Conservation (phyloP, 2,888 invertebrate genomes). For the Acleris literana region DNA sequence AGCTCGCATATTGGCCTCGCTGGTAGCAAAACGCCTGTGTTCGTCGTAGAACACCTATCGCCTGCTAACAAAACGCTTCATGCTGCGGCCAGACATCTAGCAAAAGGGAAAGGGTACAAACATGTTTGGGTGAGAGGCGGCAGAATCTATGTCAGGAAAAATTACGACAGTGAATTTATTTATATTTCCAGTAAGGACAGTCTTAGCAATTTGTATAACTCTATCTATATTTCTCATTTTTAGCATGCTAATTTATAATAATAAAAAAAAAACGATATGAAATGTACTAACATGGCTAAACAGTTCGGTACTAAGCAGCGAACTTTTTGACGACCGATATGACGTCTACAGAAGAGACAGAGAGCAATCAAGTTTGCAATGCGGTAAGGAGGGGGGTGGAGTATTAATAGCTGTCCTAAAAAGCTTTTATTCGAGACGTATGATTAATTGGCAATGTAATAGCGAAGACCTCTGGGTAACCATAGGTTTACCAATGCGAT, state of each 20-base stretch:
- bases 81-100: no score
- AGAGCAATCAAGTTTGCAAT: neutral
- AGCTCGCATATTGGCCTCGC: no score
- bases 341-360: slow-evolving; percentile 26
- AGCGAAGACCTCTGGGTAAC: slow-evolving; percentile 13
- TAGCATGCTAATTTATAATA: neutral
- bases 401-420: neutral
- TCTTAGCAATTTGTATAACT: neutral
- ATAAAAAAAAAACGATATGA: neutral
- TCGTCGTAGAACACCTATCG: no score
- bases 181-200: neutral
- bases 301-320: slow-evolving; percentile 3
- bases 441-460: neutral
- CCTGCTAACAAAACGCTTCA: no score
- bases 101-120: no score
- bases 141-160: no score
- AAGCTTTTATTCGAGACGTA: neutral
- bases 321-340: slow-evolving; percentile 27
- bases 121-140: no score
- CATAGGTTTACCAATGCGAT: neutral
- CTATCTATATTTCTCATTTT: neutral
- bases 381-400: slow-evolving; percentile 1
- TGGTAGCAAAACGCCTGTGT: no score
- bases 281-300: slow-evolving; percentile 24
- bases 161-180: neutral